These are phyloP conservation scores for Hydractinia symbiolongicarpus DNA, from an alignment of 30 jellyfish, hydroid and myxozoan genomes.

Conservation along the genomic window DNA sequence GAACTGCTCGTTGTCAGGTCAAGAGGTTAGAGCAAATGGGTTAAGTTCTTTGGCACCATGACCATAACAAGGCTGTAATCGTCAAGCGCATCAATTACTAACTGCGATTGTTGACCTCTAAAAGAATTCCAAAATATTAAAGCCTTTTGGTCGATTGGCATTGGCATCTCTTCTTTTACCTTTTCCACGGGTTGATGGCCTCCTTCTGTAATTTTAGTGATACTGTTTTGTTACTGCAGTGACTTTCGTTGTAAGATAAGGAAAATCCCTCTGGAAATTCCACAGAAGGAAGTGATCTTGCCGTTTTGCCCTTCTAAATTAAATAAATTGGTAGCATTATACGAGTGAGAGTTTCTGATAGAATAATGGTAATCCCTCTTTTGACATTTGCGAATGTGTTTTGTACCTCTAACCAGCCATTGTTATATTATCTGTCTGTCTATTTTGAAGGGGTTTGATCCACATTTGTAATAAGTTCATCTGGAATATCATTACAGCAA, in stretches of 20 bases:
- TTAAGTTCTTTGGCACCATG: constrained; percentile 18
- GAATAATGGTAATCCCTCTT: constrained; percentile 28
- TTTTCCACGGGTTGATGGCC: constrained; percentile 29
- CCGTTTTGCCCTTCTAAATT: constrained; percentile 24
- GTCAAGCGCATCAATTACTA: not conserved
- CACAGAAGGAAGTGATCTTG: constrained; percentile 43
- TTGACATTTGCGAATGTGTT: constrained; percentile 14
- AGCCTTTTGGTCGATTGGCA: constrained; percentile 46
- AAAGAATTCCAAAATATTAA: constrained; percentile 26
- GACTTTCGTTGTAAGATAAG: constrained; percentile 21
- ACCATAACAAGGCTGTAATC: constrained; percentile 1
- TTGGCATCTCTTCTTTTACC: constrained; percentile 14
- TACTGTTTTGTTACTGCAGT: constrained; percentile 26
- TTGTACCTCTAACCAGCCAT: constrained; percentile 34
- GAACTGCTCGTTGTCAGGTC: not conserved
- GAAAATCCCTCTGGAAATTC: constrained; percentile 31
- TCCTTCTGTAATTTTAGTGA: not conserved
- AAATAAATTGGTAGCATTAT: constrained; percentile 26
- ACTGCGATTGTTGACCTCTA: constrained; percentile 8
- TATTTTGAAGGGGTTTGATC: constrained; percentile 18
- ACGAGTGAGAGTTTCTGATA: constrained; percentile 39
- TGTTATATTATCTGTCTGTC: not conserved
- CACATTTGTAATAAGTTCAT: constrained; percentile 19
- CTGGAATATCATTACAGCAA: constrained; percentile 19
- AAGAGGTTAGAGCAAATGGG: constrained; percentile 10